Percentiles rank a stretch among this genome's conserved stretches.
Evolutionary conservation across 1,140 invertebrate genomes (phyloP).

Genomic region (Metopolophium dirhodum): DNA sequence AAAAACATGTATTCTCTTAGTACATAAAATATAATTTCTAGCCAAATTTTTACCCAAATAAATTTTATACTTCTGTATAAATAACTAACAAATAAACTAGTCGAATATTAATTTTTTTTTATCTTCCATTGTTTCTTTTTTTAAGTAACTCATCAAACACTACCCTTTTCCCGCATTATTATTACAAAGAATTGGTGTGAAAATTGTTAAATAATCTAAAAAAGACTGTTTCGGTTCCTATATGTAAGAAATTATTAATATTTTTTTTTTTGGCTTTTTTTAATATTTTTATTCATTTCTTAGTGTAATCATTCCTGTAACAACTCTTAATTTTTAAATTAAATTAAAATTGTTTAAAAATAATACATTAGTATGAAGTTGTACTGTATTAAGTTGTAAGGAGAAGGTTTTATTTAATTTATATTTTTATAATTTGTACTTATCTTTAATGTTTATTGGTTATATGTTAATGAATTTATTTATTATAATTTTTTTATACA

Average conservation of each 20-base stretch:
- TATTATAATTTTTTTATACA: slow-evolving; percentile 7
- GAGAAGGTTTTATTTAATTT: slow-evolving; percentile 36
- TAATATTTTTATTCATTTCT: slow-evolving; percentile 30
- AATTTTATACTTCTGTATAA: slow-evolving; percentile 1
- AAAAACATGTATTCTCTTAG: slow-evolving; percentile 1
- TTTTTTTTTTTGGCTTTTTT: slow-evolving; percentile 14
- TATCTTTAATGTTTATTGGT: slow-evolving; percentile 14
- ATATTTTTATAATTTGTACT: slow-evolving; percentile 44
- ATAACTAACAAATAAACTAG: slow-evolving; percentile 31
- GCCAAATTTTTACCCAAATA: slow-evolving; percentile 22
- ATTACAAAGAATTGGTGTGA: slow-evolving; percentile 23
- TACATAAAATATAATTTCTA: background rate
- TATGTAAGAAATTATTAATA: slow-evolving; percentile 5
- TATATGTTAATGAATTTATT: slow-evolving; percentile 32
- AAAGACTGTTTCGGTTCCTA: slow-evolving; percentile 49
- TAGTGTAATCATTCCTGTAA: slow-evolving; percentile 47
- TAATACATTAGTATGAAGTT: background rate
- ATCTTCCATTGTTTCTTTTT: slow-evolving; percentile 11
- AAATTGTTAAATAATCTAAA: slow-evolving; percentile 42
- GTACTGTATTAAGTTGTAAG: background rate
- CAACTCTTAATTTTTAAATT: slow-evolving; percentile 16
- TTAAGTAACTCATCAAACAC: background rate
- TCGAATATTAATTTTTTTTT: slow-evolving; percentile 16
- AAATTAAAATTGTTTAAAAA: slow-evolving; percentile 31
- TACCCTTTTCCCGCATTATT: background rate